Evolutionary conservation across 2,888 invertebrate genomes (phyloP).

Genomic region (Dryobotodes eremita): DNA sequence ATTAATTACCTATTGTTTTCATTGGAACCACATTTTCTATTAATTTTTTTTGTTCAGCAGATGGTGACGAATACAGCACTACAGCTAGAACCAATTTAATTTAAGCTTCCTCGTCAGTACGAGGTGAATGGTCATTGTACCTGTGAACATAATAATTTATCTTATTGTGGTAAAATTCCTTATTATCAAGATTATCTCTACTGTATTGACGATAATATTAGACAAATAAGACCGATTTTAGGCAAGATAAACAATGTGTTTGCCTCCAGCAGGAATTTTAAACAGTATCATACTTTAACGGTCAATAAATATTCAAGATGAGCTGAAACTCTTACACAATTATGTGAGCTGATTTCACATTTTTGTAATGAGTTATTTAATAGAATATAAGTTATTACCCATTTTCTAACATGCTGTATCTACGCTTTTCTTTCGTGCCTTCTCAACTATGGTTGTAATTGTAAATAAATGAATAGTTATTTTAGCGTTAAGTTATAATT

Average conservation of each 20-base stretch:
- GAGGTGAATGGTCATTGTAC: background rate
- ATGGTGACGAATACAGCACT: background rate
- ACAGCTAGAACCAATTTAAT: constrained; percentile 16
- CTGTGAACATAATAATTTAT: background rate
- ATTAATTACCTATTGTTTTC: background rate
- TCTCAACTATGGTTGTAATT: constrained; percentile 37
- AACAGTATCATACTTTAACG: too few relatives aligned
- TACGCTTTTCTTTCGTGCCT: constrained; percentile 45
- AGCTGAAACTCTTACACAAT: background rate
- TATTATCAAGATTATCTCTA: background rate
- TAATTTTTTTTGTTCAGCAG: constrained; percentile 8
- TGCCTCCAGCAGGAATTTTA: constrained; percentile 30
- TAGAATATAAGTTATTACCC: constrained; percentile 20
- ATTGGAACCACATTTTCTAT: background rate
- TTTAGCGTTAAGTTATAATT: constrained; percentile 28
- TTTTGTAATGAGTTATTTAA: constrained; percentile 29
- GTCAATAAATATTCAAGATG: background rate
- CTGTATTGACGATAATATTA: background rate
- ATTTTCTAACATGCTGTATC: background rate
- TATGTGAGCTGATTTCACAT: background rate
- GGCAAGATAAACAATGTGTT: background rate
- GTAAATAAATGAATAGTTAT: constrained; percentile 35
- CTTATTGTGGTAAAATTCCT: background rate
- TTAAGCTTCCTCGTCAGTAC: background rate
- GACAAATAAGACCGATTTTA: background rate